Percentiles rank a stretch among this genome's conserved stretches.
These are phyloP conservation scores for Eubasilissa regina DNA, from an alignment of 1,140 invertebrate genomes.

Conservation along the genomic window DNA sequence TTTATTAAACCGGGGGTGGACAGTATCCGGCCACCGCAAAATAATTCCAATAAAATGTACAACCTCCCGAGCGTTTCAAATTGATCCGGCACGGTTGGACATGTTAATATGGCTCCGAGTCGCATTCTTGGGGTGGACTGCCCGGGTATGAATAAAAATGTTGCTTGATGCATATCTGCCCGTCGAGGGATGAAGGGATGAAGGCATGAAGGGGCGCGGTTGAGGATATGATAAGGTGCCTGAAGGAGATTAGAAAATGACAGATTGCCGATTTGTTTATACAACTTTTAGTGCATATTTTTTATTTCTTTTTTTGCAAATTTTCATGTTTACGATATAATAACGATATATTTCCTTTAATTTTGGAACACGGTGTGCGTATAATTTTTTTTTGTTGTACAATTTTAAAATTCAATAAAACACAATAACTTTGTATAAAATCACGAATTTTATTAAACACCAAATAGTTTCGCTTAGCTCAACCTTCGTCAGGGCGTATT, in stretches of 20 bases:
- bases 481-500: too few species aligned
- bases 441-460: too few species aligned
- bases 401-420: too few species aligned
- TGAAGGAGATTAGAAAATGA: not conserved
- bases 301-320: too few species aligned
- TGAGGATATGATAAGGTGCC: not conserved
- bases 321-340: too few species aligned
- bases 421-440: too few species aligned
- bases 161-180: not conserved
- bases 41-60: slow-evolving; percentile 43
- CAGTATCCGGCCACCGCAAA: not conserved
- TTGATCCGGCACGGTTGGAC: slow-evolving; percentile 26
- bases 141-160: slow-evolving; percentile 13
- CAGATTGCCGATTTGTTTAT: too few species aligned
- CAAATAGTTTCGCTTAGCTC: too few species aligned
- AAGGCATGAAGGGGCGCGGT: not conserved
- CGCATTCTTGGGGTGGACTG: not conserved
- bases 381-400: too few species aligned
- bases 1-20: slow-evolving; percentile 27
- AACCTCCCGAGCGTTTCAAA: slow-evolving; percentile 29
- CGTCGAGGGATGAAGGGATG: not conserved
- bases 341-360: too few species aligned
- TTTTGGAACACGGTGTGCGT: too few species aligned
- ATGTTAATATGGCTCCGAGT: slow-evolving; percentile 35
- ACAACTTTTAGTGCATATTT: too few species aligned